A percentile compares a stretch with the other conserved stretches of the same genome.
These are phyloP conservation scores for Drosophila parvula DNA, from an alignment of 1,140 invertebrate species.

Conservation along the genomic window DNA sequence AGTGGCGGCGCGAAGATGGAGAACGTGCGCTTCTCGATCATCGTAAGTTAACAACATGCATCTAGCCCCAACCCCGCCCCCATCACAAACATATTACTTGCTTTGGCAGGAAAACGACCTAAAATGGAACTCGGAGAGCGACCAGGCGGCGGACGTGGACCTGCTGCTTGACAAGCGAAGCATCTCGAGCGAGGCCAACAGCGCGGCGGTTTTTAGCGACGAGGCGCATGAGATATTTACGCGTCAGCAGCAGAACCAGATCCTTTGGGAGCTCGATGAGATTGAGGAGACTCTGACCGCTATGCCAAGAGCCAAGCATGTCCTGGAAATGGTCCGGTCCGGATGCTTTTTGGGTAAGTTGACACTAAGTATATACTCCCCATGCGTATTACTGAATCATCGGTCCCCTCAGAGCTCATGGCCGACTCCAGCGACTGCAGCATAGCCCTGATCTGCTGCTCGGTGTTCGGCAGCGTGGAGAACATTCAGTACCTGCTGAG, in stretches of 20 bases:
- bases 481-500: slow-evolving; percentile 66
- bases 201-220: slow-evolving; percentile 80
- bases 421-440: slow-evolving; percentile 70
- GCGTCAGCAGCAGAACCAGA: slow-evolving; percentile 75
- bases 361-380: background rate
- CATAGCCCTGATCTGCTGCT: slow-evolving; percentile 68
- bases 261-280: slow-evolving; percentile 84
- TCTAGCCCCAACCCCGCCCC: background rate
- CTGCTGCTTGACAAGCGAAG: slow-evolving; percentile 80
- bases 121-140: slow-evolving; percentile 80
- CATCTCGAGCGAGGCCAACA: slow-evolving; percentile 85
- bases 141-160: slow-evolving; percentile 60
- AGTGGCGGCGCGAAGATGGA: slow-evolving; percentile 68
- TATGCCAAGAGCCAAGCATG: slow-evolving; percentile 85
- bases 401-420: slow-evolving; percentile 48
- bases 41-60: slow-evolving; percentile 63
- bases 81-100: slow-evolving; percentile 28
- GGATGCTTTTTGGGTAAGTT: slow-evolving; percentile 76
- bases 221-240: slow-evolving; percentile 77
- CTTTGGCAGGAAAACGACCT: slow-evolving; percentile 80
- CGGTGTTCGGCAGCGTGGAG: slow-evolving; percentile 66
- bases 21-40: slow-evolving; percentile 83
- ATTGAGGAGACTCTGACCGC: slow-evolving; percentile 83
- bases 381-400: background rate
- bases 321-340: slow-evolving; percentile 84